Conservation (phyloP, 2,888 invertebrate species). For the Drosophila anomelani region DNA sequence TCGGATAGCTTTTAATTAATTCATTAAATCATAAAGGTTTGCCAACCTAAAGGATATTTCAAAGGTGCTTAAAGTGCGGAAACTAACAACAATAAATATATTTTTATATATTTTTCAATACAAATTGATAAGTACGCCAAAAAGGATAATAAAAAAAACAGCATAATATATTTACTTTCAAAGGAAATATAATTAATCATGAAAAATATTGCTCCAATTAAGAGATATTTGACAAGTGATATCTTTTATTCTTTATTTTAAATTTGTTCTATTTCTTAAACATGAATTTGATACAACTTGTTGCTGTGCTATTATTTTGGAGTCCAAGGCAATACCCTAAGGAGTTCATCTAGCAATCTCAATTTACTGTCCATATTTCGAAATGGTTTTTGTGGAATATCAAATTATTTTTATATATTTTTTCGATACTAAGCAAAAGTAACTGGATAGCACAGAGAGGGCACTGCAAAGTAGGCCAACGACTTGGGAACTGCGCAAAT, state of each 20-base stretch:
- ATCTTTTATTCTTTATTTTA: no score
- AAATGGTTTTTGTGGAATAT: slow-evolving; percentile 47
- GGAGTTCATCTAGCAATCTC: slow-evolving; percentile 43
- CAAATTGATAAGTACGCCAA: not conserved
- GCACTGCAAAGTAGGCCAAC: slow-evolving; percentile 66
- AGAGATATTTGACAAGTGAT: no score
- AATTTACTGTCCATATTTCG: slow-evolving; percentile 30
- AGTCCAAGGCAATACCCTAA: slow-evolving; percentile 56
- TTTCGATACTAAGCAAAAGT: slow-evolving; percentile 20
- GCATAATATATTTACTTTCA: no score
- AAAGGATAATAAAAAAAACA: not conserved
- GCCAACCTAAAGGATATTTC: not conserved
- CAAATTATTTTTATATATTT: slow-evolving; percentile 31
- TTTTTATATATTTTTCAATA: no score
- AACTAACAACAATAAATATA: not conserved
- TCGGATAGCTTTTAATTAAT: not conserved
- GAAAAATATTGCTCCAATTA: not conserved
- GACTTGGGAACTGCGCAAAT: slow-evolving; percentile 47
- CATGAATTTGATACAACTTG: slow-evolving; percentile 6
- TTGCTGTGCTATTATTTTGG: slow-evolving; percentile 41
- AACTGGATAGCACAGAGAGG: slow-evolving; percentile 43
- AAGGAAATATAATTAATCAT: not conserved
- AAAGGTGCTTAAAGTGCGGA: slow-evolving; percentile 6
- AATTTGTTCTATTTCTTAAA: not conserved
- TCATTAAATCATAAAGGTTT: not conserved